phyloP scores from a whole-genome alignment of 2,797 vertebrate genomes.

The Hippopotamyrus pictus region DNA sequence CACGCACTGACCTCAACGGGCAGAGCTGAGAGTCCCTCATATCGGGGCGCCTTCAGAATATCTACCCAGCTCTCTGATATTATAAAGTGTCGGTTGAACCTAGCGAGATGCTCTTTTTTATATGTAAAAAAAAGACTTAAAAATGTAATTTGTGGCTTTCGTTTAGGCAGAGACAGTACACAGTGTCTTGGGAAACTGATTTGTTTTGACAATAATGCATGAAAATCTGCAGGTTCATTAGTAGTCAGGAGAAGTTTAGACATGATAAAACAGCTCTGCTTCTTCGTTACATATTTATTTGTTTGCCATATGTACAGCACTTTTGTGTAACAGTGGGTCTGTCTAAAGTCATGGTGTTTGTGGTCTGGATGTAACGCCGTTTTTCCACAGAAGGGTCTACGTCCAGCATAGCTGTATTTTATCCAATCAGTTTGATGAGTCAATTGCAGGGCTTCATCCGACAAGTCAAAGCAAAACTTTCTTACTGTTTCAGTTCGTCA shows the following conservation, averaged over 20 bases:
- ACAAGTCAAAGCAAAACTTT: background rate
- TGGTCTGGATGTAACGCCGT: background rate
- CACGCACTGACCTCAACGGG: slow-evolving; percentile 57
- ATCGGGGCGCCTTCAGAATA: background rate
- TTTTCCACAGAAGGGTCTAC: background rate
- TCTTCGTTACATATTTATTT: background rate
- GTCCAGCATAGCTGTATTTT: background rate
- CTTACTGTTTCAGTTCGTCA: background rate
- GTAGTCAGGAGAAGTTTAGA: background rate
- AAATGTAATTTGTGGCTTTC: background rate
- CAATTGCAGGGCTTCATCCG: background rate
- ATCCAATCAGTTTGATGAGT: background rate
- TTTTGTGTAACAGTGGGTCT: background rate
- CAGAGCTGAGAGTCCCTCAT: slow-evolving; percentile 57
- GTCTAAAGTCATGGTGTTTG: background rate
- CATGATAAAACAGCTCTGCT: background rate
- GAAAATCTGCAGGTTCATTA: background rate
- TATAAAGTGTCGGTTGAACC: background rate
- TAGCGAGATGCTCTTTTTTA: background rate
- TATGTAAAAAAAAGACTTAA: background rate
- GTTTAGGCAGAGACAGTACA: background rate
- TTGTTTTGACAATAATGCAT: background rate
- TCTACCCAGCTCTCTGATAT: background rate
- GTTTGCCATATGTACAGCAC: background rate
- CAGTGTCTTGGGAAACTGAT: background rate